phyloP scores from a whole-genome alignment of 2,888 invertebrate genomes.

The Amorpha juglandis region DNA sequence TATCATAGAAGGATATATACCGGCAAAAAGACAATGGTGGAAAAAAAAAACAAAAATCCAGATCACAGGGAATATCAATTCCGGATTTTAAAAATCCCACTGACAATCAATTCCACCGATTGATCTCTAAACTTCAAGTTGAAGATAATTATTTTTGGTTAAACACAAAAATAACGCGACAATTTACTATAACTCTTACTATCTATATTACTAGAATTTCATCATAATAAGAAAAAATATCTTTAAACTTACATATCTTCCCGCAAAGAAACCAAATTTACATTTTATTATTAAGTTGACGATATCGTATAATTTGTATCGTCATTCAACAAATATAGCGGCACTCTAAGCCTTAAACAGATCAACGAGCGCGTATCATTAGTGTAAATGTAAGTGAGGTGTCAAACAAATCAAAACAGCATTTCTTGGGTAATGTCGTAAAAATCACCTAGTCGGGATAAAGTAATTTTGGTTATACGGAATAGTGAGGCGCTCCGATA shows the following conservation, averaged over 20 bases:
- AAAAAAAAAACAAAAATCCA: too few relatives aligned
- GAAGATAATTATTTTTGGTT: too few relatives aligned
- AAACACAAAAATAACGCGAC: too few relatives aligned
- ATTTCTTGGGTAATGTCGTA: conserved; percentile 46
- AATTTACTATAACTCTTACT: background rate
- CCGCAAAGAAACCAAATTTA: background rate
- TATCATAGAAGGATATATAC: too few relatives aligned
- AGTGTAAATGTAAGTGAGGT: conserved; percentile 41
- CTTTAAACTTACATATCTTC: background rate
- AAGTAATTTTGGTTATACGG: conserved; percentile 60
- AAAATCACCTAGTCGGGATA: conserved; percentile 39
- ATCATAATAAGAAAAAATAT: background rate
- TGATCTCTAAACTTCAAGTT: too few relatives aligned
- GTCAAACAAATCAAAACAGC: conserved; percentile 57
- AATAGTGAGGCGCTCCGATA: conserved; percentile 69
- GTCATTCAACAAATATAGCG: conserved; percentile 23
- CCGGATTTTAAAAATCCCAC: too few relatives aligned
- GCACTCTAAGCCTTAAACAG: conserved; percentile 29
- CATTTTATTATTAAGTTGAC: conserved; percentile 18
- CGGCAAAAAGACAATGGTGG: too few relatives aligned
- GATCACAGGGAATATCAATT: too few relatives aligned
- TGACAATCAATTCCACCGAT: too few relatives aligned
- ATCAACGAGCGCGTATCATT: conserved; percentile 32
- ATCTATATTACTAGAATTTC: background rate
- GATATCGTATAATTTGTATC: conserved; percentile 15